These are phyloP conservation scores for Xiphias gladius DNA, from an alignment of 2,113 vertebrate species.

Conservation along the genomic window DNA sequence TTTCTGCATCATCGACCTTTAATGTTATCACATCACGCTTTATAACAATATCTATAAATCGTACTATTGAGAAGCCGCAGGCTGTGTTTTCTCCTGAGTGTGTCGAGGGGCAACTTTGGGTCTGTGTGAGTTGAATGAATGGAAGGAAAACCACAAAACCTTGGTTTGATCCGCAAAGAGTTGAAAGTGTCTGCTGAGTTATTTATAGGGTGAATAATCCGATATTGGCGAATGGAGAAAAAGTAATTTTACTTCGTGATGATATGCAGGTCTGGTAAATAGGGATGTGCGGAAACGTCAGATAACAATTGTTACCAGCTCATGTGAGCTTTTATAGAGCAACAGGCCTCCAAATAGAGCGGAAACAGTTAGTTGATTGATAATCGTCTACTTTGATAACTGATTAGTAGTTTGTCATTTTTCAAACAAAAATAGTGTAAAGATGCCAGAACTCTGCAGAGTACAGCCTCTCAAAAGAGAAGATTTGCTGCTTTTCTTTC, in stretches of 20 bases:
- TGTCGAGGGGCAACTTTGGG: not conserved
- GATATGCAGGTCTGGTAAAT: too few relatives aligned
- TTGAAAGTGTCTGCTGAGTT: too few relatives aligned
- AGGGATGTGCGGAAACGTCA: too few relatives aligned
- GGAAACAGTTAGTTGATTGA: too few relatives aligned
- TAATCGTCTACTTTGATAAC: not conserved
- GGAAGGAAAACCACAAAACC: not conserved
- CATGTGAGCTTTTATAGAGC: not conserved
- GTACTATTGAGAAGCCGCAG: not conserved
- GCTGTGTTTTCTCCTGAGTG: not conserved
- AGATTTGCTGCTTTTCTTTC: too few relatives aligned
- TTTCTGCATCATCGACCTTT: not conserved
- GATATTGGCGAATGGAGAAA: too few relatives aligned
- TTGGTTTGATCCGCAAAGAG: not conserved
- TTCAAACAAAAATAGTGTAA: too few relatives aligned
- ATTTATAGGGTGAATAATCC: too few relatives aligned
- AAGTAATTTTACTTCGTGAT: not conserved
- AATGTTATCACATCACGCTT: not conserved
- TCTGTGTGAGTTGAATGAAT: not conserved
- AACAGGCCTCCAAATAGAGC: too few relatives aligned
- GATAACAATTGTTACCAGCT: not conserved
- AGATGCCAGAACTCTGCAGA: too few relatives aligned
- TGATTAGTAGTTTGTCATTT: too few relatives aligned
- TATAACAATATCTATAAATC: accelerated
- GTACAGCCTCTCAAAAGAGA: too few relatives aligned